Conservation (phyloP, 2,888 invertebrate species). For the Luffia ferchaultella region DNA sequence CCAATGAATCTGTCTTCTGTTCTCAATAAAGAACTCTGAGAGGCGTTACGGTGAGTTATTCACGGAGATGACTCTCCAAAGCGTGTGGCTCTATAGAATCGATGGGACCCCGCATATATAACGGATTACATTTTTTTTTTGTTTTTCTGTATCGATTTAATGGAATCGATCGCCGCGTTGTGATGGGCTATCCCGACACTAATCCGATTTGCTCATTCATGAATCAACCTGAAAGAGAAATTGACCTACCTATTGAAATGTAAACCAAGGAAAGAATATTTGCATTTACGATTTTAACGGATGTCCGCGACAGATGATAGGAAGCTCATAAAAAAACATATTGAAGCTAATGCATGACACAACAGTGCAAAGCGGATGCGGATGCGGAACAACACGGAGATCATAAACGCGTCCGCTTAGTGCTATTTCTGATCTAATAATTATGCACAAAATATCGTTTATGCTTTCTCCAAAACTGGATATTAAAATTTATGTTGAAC, state of each 20-base stretch:
- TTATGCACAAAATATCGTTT: not conserved
- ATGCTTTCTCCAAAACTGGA: not conserved
- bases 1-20: not conserved
- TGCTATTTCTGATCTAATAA: no score
- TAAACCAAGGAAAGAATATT: no score
- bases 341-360: not conserved
- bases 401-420: no score
- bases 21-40: not conserved
- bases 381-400: not conserved
- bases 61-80: not conserved
- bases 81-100: no score
- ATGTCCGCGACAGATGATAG: not conserved
- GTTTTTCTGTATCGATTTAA: no score
- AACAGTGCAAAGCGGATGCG: not conserved
- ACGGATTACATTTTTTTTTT: no score
- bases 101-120: no score
- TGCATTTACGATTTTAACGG: not conserved
- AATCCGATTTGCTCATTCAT: not conserved
- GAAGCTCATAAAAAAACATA: not conserved
- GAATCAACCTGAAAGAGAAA: no score
- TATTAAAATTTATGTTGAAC: not conserved
- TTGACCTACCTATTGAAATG: no score
- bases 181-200: not conserved
- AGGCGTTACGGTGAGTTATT: not conserved
- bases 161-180: no score